These are phyloP conservation scores for Chloebia gouldiae DNA, from an alignment of 2,113 vertebrate genomes.

Conservation along the genomic window DNA sequence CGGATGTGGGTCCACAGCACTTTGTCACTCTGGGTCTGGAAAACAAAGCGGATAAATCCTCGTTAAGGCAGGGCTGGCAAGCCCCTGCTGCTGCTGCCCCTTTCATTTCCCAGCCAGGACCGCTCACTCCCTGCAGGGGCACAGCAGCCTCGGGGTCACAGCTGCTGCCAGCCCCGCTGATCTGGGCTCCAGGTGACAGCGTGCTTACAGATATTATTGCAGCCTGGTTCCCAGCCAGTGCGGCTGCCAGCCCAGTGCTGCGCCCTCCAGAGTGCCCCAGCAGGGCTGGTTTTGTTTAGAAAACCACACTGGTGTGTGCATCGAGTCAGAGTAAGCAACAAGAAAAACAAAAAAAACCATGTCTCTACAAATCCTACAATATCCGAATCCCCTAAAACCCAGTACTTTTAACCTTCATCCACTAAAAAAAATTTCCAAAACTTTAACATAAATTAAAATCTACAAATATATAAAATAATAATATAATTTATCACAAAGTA, in stretches of 20 bases:
- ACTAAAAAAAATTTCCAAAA: not conserved
- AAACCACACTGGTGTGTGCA: not conserved
- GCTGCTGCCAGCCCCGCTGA: no score
- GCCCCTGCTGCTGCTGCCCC: not conserved
- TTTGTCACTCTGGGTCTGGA: not conserved
- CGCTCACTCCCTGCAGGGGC: not conserved
- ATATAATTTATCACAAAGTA: not conserved
- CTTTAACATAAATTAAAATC: not conserved
- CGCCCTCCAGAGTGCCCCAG: not conserved
- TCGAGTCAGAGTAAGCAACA: fast-evolving
- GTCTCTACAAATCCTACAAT: not conserved
- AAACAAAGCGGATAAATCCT: not conserved
- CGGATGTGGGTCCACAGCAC: conserved; percentile 9
- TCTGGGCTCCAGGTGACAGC: no score
- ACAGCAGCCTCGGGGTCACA: no score
- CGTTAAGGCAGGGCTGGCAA: fast-evolving
- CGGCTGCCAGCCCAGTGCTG: fast-evolving
- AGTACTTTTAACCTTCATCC: not conserved
- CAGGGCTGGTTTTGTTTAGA: not conserved
- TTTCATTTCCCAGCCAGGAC: not conserved
- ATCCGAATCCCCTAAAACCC: not conserved
- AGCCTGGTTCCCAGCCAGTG: not conserved
- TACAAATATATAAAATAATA: not conserved
- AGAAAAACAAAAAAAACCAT: not conserved
- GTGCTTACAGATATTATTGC: no score